phyloP scores from a whole-genome alignment of 1,140 invertebrate species.

The Drosophila bocki region DNA sequence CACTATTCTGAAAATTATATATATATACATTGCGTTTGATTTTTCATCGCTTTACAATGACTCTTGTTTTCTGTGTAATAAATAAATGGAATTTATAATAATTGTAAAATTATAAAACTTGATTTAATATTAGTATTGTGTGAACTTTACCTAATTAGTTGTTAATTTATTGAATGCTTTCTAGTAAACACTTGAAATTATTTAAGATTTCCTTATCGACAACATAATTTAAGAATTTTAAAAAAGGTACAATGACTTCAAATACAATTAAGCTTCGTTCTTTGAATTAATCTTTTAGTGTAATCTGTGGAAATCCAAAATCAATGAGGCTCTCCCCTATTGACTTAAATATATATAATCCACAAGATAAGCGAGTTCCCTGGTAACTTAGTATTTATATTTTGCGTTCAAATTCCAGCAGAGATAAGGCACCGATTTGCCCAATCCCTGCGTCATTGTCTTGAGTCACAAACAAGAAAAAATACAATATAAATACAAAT shows the following conservation, averaged over 20 bases:
- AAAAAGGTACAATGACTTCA: not conserved
- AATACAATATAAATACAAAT: constrained; percentile 9
- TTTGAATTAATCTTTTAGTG: too few relatives aligned
- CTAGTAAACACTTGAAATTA: not conserved
- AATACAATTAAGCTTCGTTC: not conserved
- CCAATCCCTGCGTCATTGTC: constrained; percentile 37
- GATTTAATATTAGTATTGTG: too few relatives aligned
- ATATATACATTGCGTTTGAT: not conserved
- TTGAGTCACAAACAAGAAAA: constrained; percentile 38
- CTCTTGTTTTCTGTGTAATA: not conserved
- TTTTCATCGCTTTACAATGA: not conserved
- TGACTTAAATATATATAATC: constrained; percentile 1
- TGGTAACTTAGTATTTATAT: constrained; percentile 2
- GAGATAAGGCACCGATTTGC: constrained; percentile 23
- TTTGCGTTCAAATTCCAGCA: constrained; percentile 23
- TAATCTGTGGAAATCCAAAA: not conserved
- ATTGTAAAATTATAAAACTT: too few relatives aligned
- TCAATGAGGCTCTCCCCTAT: not conserved
- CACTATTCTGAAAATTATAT: not conserved
- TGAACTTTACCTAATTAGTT: too few relatives aligned
- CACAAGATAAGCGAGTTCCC: constrained; percentile 10
- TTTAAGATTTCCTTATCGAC: not conserved
- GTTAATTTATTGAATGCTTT: not conserved
- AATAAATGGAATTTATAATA: too few relatives aligned
- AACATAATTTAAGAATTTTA: not conserved